phyloP scores from a whole-genome alignment of 2,113 vertebrate genomes.

The Tenebrosternarchus preto region DNA sequence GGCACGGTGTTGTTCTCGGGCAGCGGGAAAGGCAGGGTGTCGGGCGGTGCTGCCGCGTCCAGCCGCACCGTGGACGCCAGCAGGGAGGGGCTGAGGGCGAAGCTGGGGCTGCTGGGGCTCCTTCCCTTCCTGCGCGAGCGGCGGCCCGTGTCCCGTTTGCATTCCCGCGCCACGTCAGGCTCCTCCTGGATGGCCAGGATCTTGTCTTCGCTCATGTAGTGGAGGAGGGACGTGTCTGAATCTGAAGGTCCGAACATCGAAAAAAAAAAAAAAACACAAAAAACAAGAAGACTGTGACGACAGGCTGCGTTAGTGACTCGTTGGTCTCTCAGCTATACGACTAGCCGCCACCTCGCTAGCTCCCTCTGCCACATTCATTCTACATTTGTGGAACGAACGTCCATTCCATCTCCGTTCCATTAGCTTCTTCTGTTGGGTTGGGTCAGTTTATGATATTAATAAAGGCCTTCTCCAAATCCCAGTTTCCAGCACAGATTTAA shows the following conservation, averaged over 20 bases:
- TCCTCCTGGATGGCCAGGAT: conserved; percentile 78
- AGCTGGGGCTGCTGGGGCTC: conserved; percentile 68
- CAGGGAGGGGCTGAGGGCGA: conserved; percentile 70
- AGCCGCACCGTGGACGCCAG: conserved; percentile 65
- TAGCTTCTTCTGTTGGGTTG: too few relatives aligned
- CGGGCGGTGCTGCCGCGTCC: conserved; percentile 70
- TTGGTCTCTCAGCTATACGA: too few relatives aligned
- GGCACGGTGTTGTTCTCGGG: conserved; percentile 76
- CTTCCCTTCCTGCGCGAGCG: conserved; percentile 72
- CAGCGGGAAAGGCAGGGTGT: conserved; percentile 71
- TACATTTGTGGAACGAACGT: neutral
- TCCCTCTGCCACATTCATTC: neutral
- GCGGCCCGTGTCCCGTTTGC: conserved; percentile 67
- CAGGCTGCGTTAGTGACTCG: neutral
- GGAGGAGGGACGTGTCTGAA: conserved; percentile 78
- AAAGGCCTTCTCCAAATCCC: neutral
- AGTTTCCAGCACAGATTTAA: neutral
- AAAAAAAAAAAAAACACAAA: neutral
- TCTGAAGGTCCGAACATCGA: conserved; percentile 48
- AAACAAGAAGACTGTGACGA: neutral
- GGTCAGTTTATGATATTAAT: too few relatives aligned
- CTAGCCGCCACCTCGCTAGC: too few relatives aligned
- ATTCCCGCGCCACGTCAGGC: conserved; percentile 62
- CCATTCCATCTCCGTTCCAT: neutral
- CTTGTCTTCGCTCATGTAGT: conserved; percentile 79